Evolutionary conservation across 1,140 invertebrate genomes (phyloP), one percentile per base, ranked within the genome.

Genomic region (Zelostemma sp.): DNA sequence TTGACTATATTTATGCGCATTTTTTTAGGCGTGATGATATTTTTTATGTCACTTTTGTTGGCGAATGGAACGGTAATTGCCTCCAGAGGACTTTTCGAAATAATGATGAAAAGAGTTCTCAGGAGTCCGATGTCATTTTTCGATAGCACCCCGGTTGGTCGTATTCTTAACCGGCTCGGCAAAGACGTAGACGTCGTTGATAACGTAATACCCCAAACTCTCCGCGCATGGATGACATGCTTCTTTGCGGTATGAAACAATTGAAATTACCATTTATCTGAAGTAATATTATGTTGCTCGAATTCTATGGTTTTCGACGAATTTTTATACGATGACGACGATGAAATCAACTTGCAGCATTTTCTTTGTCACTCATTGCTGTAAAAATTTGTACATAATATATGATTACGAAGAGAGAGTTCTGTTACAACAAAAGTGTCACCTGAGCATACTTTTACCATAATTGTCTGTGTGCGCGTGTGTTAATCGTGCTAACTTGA

Each of bases 101-200:
- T n/a, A n/a, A n/a, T n/a, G n/a, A n/a, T n/a, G n/a, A n/a, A n/a
- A n/a, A n/a, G n/a, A n/a, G n/a, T 93, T 71, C 75, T 95, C 71
- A 86, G 82, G 55, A 88, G 88, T 70, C 90, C 92, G 16, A 89
- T 91, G 83, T 82, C 81, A 48, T 95, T 94, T 87, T 95, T 94
- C 84, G 92, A 94, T 83, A 87, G 85, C 40, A n/a, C n/a, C n/a
- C n/a, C n/a, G n/a, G n/a, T n/a, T n/a, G n/a, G n/a, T n/a, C n/a
- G n/a, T n/a, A n/a, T n/a, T n/a, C n/a, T n/a, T n/a, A n/a, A n/a
- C n/a, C n/a, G n/a, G n/a, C n/a, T n/a, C n/a, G n/a, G n/a, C 66
- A 92, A 91, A 86, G 93, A 93, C 83, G 83, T 91, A 61, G 89
- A 91, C 80, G 86, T 88, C 50, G 74, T 92, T 80, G 91, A 93